phyloP scores from a whole-genome alignment of 2,888 invertebrate species.

The Deilephila porcellus region DNA sequence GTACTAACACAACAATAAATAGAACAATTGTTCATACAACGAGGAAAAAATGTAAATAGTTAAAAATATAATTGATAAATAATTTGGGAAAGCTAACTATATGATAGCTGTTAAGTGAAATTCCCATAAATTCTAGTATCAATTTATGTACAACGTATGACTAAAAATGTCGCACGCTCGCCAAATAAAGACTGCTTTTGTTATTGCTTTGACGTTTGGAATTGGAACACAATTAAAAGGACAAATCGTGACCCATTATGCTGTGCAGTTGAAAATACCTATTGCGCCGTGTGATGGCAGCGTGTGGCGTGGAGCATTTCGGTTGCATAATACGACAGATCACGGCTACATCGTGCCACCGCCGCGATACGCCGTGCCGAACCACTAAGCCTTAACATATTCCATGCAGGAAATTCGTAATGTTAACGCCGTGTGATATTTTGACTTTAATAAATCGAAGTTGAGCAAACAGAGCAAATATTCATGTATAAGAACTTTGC shows the following conservation, averaged over 20 bases:
- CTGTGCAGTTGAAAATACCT: conserved; percentile 51
- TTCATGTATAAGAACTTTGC: background rate
- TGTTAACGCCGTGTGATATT: conserved; percentile 9
- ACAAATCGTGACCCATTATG: conserved; percentile 63
- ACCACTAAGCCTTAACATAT: conserved; percentile 19
- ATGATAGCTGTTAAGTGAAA: background rate
- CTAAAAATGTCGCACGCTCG: conserved; percentile 15
- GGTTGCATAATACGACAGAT: conserved; percentile 59
- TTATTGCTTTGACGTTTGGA: conserved; percentile 49
- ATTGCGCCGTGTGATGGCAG: conserved; percentile 48
- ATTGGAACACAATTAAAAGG: conserved; percentile 64
- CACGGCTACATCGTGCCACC: conserved; percentile 40
- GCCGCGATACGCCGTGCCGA: conserved; percentile 24
- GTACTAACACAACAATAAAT: too few species aligned
- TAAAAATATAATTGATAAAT: background rate
- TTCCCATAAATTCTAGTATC: conserved; percentile 2
- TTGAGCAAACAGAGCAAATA: conserved; percentile 7
- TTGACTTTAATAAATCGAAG: conserved; percentile 15
- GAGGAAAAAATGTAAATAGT: background rate
- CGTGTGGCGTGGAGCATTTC: conserved; percentile 52
- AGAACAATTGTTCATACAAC: too few species aligned
- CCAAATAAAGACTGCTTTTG: conserved; percentile 35
- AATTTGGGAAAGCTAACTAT: background rate
- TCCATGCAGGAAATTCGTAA: conserved; percentile 22
- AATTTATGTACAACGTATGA: background rate